Evolutionary conservation across 2,113 vertebrate species (phyloP).

Genomic region (Oceanodroma tethys): DNA sequence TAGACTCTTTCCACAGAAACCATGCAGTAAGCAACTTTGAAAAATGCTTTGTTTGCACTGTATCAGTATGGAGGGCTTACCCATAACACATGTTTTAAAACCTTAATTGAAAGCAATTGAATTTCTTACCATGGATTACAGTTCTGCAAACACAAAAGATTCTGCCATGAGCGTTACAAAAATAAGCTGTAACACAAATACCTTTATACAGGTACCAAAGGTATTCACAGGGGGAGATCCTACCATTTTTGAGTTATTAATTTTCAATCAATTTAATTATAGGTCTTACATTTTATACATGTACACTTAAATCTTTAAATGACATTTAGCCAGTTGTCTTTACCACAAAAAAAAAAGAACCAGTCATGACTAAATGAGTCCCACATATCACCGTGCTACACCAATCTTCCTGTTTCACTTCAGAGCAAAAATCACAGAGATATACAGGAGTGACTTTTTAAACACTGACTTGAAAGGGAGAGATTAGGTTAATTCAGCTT

Average conservation of each 20-base stretch:
- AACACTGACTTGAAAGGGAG: background rate
- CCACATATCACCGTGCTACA: background rate
- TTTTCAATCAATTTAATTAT: background rate
- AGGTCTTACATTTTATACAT: background rate
- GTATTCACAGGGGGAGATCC: background rate
- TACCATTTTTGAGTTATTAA: background rate
- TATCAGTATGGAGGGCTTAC: background rate
- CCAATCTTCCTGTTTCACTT: background rate
- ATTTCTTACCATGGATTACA: background rate
- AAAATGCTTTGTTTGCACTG: conserved; percentile 46
- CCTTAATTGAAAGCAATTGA: background rate
- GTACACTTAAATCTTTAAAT: background rate
- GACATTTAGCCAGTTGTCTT: background rate
- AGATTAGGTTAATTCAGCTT: background rate
- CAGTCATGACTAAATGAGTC: background rate
- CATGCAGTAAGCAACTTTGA: conserved; percentile 12
- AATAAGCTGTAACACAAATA: background rate
- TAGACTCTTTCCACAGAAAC: background rate
- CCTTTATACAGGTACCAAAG: background rate
- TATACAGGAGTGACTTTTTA: background rate
- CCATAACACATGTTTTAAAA: background rate
- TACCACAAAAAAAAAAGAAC: background rate
- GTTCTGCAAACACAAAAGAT: background rate
- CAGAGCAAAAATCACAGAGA: background rate
- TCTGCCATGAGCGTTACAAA: background rate